A percentile compares a stretch with the other conserved stretches of the same genome.
phyloP scores from a whole-genome alignment of 2,113 vertebrate genomes.

The Astatoreochromis straeleni region DNA sequence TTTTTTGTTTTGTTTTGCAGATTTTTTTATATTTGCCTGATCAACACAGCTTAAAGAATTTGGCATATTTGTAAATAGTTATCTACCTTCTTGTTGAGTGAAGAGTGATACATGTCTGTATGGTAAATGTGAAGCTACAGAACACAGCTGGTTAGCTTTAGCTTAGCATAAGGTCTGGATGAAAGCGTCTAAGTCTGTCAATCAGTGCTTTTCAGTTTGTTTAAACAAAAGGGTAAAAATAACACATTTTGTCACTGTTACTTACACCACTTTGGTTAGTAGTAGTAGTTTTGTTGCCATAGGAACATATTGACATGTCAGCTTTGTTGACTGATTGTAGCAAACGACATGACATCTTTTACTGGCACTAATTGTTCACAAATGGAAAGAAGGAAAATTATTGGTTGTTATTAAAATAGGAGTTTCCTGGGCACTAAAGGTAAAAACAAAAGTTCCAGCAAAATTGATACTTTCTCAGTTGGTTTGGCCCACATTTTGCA shows the following conservation, averaged over 20 bases:
- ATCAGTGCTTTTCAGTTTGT: not conserved
- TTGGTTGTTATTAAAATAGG: not conserved
- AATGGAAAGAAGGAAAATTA: not conserved
- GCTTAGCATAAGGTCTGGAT: not conserved
- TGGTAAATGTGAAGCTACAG: not conserved
- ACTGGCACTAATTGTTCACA: not conserved
- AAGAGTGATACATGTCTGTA: not conserved
- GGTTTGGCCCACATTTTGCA: not conserved
- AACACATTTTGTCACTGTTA: not conserved
- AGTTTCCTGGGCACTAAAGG: not conserved
- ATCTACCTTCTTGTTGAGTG: not conserved
- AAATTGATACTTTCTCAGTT: not conserved
- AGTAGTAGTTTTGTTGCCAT: not conserved
- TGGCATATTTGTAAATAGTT: not conserved
- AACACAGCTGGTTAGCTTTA: not conserved
- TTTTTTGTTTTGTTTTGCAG: not conserved
- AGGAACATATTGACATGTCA: not conserved
- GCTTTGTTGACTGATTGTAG: not conserved
- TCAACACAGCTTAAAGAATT: not conserved
- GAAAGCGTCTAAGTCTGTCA: not conserved
- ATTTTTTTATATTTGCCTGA: not conserved
- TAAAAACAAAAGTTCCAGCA: not conserved
- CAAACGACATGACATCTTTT: not conserved
- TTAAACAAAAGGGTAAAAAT: not conserved
- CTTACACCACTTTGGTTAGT: not conserved